Percentiles rank a stretch among this genome's conserved stretches.
phyloP scores from a whole-genome alignment of 2,797 vertebrate species.

The Sebastes melanostomus region DNA sequence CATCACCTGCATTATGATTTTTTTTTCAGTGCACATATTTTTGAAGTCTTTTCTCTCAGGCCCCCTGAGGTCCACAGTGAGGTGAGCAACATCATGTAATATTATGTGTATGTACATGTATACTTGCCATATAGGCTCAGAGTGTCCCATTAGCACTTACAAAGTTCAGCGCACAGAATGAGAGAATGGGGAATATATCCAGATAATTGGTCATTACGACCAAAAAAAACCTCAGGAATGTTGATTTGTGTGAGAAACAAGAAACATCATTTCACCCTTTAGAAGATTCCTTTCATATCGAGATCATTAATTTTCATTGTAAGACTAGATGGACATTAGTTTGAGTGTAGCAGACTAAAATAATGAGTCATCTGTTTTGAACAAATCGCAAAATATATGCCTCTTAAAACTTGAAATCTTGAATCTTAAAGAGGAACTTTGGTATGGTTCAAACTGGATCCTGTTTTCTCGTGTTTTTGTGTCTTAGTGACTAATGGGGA shows the following conservation, averaged over 20 bases:
- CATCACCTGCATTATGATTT: constrained; percentile 60
- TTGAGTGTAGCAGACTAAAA: neutral
- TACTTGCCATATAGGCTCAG: neutral
- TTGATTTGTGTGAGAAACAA: neutral
- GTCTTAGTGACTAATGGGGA: too few relatives aligned
- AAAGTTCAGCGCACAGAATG: neutral
- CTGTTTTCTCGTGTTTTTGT: too few relatives aligned
- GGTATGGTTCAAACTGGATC: too few relatives aligned
- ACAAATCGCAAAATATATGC: neutral
- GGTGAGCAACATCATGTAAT: neutral
- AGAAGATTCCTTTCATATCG: neutral
- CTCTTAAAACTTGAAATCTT: neutral
- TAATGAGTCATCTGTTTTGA: neutral
- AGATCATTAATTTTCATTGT: neutral
- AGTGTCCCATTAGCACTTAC: neutral
- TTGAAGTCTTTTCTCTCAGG: constrained; percentile 13
- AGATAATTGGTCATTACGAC: neutral
- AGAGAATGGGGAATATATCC: neutral
- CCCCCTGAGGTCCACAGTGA: neutral
- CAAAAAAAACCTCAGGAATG: neutral
- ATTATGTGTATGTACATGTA: neutral
- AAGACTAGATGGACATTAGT: neutral
- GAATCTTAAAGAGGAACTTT: neutral
- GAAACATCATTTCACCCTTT: neutral
- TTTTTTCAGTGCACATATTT: constrained; percentile 30